Conservation (phyloP, 2,888 invertebrate genomes). For the Leptopilina myrica region DNA sequence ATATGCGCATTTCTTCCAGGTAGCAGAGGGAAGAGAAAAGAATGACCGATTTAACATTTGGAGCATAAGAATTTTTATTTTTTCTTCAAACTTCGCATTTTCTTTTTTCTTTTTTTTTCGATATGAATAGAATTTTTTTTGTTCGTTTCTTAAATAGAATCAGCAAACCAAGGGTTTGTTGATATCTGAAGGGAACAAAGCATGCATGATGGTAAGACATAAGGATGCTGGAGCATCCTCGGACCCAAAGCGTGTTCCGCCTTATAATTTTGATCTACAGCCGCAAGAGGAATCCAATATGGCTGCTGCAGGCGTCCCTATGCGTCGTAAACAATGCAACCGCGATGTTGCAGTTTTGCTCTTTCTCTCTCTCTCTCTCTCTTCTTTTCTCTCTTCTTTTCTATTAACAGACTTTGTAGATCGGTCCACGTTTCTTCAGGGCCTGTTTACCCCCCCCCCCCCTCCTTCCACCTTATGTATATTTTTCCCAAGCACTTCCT, state of each 20-base stretch:
- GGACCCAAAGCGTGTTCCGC: slow-evolving; percentile 58
- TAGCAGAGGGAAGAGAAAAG: too few relatives aligned
- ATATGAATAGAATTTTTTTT: too few relatives aligned
- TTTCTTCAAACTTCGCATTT: too few relatives aligned
- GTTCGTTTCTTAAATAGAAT: slow-evolving; percentile 11
- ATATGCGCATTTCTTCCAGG: too few relatives aligned
- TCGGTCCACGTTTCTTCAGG: slow-evolving; percentile 42
- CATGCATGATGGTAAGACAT: not conserved
- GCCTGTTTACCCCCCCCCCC: slow-evolving; percentile 50
- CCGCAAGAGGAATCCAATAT: slow-evolving; percentile 70
- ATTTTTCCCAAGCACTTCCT: slow-evolving; percentile 39
- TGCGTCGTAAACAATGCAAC: slow-evolving; percentile 68
- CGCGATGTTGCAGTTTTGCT: slow-evolving; percentile 48
- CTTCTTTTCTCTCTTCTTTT: slow-evolving; percentile 49
- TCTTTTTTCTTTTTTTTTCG: too few relatives aligned
- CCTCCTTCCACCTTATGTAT: slow-evolving; percentile 46
- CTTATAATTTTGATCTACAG: slow-evolving; percentile 72
- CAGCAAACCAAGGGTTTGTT: slow-evolving; percentile 10
- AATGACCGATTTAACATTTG: too few relatives aligned
- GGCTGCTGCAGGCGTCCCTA: slow-evolving; percentile 61
- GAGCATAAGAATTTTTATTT: too few relatives aligned
- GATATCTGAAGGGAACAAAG: slow-evolving; percentile 1
- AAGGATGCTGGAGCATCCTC: slow-evolving; percentile 18
- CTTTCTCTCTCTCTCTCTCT: slow-evolving; percentile 47
- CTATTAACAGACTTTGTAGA: slow-evolving; percentile 47